These are phyloP conservation scores for Leptinotarsa tumamoca DNA, from an alignment of 2,888 invertebrate species.

Conservation along the genomic window DNA sequence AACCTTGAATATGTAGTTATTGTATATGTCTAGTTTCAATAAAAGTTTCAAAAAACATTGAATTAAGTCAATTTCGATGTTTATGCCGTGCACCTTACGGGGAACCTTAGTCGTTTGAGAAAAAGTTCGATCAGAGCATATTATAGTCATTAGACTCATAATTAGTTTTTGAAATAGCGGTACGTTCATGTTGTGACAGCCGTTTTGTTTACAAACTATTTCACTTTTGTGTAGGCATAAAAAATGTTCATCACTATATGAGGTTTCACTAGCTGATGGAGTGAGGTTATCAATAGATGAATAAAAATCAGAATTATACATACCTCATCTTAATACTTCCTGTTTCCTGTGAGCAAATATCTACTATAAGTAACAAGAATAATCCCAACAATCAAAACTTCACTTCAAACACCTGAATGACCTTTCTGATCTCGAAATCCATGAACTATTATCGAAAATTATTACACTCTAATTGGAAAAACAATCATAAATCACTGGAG, in stretches of 20 bases:
- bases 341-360: background rate
- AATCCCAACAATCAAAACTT: background rate
- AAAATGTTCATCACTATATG: background rate
- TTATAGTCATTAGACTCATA: too few species aligned
- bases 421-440: background rate
- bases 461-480: conserved; percentile 22
- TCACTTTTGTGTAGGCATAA: too few species aligned
- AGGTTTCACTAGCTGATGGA: background rate
- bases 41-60: too few species aligned
- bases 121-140: too few species aligned
- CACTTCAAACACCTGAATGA: background rate
- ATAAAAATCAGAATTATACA: background rate
- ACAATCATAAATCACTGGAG: conserved; percentile 36
- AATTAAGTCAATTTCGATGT: too few species aligned
- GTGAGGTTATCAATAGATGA: background rate
- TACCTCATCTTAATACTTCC: background rate
- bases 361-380: background rate
- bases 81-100: too few species aligned
- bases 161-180: too few species aligned
- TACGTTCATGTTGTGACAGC: too few species aligned
- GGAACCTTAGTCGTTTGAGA: too few species aligned
- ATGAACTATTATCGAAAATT: conserved; percentile 11
- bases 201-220: too few species aligned
- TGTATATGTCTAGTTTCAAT: too few species aligned
- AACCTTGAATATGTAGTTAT: too few species aligned